These are phyloP conservation scores for Tonatia bakeri DNA, from an alignment of 2,113 vertebrate genomes.

Conservation along the genomic window DNA sequence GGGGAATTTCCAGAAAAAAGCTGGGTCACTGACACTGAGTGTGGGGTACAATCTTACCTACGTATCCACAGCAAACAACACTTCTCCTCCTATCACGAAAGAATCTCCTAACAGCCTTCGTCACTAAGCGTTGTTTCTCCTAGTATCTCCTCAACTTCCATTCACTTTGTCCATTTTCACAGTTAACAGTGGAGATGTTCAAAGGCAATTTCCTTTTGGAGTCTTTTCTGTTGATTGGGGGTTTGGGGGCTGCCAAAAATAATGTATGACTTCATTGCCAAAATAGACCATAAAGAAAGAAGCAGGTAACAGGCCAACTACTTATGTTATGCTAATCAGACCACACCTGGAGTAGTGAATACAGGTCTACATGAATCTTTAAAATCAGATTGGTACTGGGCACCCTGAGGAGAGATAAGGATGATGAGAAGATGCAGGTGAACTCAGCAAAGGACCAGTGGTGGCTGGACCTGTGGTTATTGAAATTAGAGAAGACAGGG, in stretches of 20 bases:
- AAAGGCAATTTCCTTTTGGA: not conserved
- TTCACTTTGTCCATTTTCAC: not conserved
- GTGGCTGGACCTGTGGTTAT: not conserved
- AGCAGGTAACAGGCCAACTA: not conserved
- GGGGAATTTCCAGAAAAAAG: not conserved
- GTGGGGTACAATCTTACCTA: not conserved
- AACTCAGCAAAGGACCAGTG: not conserved
- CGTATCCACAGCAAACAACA: not conserved
- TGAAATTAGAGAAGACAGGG: not conserved
- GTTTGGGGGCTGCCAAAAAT: not conserved
- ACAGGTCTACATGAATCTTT: not conserved
- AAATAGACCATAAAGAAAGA: not conserved
- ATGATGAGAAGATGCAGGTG: not conserved
- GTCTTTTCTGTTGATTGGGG: constrained; percentile 9
- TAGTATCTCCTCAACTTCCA: not conserved
- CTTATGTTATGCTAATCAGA: not conserved
- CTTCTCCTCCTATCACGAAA: not conserved
- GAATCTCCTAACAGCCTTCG: not conserved
- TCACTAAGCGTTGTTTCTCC: not conserved
- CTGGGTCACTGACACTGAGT: not conserved
- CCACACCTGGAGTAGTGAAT: not conserved
- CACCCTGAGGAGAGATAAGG: not conserved
- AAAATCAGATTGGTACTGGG: not conserved
- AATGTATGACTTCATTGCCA: not conserved
- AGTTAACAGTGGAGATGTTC: not conserved